Evolutionary conservation across 1,140 invertebrate genomes (phyloP).

Genomic region (Aradophagus sp.): DNA sequence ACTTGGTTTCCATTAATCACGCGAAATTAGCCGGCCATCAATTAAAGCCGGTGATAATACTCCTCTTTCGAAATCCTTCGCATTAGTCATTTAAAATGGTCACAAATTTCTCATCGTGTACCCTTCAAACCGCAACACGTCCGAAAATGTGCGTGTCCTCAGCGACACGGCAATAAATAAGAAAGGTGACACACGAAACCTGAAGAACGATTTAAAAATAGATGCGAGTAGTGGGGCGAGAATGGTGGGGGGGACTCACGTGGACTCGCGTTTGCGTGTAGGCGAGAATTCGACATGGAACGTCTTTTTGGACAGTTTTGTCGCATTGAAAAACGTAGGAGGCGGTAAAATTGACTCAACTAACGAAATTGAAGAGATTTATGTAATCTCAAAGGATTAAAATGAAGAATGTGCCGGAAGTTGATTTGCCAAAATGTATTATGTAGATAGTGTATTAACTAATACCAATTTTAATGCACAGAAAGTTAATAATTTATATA

Average conservation of each 20-base stretch:
- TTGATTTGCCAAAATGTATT: too few relatives aligned
- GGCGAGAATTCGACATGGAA: slow-evolving; percentile 76
- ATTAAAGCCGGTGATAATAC: slow-evolving; percentile 28
- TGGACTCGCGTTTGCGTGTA: slow-evolving; percentile 68
- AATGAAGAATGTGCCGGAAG: too few relatives aligned
- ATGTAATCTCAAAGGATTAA: too few relatives aligned
- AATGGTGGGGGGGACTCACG: slow-evolving; percentile 60
- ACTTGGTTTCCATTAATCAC: slow-evolving; percentile 15
- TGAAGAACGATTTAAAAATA: slow-evolving; percentile 40
- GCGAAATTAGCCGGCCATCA: slow-evolving; percentile 22
- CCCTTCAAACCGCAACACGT: slow-evolving; percentile 34
- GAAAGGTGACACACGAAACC: slow-evolving; percentile 46
- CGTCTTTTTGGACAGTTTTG: slow-evolving; percentile 77
- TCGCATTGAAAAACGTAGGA: slow-evolving; percentile 84
- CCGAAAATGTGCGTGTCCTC: slow-evolving; percentile 45
- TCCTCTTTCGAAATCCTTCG: slow-evolving; percentile 22
- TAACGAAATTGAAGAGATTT: too few relatives aligned
- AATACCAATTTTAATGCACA: too few relatives aligned
- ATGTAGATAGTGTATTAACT: too few relatives aligned
- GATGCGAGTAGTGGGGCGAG: too few relatives aligned
- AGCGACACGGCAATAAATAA: slow-evolving; percentile 39
- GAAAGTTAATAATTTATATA: too few relatives aligned
- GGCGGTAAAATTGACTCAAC: slow-evolving; percentile 40
- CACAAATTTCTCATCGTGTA: slow-evolving; percentile 50
- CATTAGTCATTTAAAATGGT: slow-evolving; percentile 48